Conservation (phyloP, 2,888 invertebrate species). For the Lymantria monacha region DNA sequence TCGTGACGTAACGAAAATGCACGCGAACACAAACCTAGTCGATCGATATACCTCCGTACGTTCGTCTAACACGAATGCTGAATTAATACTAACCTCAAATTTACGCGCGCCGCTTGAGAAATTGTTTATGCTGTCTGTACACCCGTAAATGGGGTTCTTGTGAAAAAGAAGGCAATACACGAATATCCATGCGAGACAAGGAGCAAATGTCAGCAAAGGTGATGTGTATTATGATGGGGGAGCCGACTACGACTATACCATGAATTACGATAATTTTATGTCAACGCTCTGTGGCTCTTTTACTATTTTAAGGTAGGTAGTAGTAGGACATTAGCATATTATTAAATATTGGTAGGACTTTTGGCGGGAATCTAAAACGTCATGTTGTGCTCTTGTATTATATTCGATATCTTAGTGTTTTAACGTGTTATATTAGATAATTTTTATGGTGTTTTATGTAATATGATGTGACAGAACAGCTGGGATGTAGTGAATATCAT, state of each 20-base stretch:
- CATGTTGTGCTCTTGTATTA: no score
- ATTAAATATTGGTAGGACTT: no score
- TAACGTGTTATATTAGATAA: no score
- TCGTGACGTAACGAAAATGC: conserved; percentile 56
- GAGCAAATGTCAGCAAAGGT: conserved; percentile 53
- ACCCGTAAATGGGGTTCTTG: conserved; percentile 69
- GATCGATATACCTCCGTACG: conserved; percentile 44
- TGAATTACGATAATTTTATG: conserved; percentile 26
- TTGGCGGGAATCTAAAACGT: no score
- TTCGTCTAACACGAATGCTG: conserved; percentile 64
- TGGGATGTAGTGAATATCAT: no score
- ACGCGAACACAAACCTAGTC: conserved; percentile 42
- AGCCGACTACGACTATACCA: conserved; percentile 28
- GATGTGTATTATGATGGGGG: conserved; percentile 40
- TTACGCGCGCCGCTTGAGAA: conserved; percentile 71
- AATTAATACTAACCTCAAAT: conserved; percentile 80
- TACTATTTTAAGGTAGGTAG: no score
- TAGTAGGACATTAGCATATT: no score
- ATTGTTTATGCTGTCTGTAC: conserved; percentile 74
- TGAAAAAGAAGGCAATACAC: conserved; percentile 53
- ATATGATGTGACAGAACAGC: no score
- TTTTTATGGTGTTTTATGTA: no score
- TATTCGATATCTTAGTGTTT: no score
- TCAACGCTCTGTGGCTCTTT: conserved; percentile 10
- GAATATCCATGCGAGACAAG: conserved; percentile 39